These are phyloP conservation scores for Zophobas atratus DNA, from an alignment of 1,140 invertebrate species.

Conservation along the genomic window DNA sequence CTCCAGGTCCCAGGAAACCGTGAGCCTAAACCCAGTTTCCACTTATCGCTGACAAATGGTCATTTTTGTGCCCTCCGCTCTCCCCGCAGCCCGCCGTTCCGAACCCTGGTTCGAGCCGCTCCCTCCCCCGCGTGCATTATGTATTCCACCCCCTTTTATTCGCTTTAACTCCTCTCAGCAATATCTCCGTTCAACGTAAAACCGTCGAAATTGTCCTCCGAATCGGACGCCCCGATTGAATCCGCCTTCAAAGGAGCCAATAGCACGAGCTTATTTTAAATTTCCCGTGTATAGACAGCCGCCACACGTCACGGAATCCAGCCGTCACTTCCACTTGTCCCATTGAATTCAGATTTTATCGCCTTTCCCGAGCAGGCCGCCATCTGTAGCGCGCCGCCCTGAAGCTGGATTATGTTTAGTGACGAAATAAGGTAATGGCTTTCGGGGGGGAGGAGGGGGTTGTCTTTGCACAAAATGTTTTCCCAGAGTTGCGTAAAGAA, in stretches of 20 bases:
- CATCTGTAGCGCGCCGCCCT: conserved; percentile 11
- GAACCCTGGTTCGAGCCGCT: no score
- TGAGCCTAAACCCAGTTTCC: no score
- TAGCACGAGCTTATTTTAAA: conserved; percentile 30
- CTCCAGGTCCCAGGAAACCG: no score
- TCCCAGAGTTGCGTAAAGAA: conserved; percentile 50
- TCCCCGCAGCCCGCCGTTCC: no score
- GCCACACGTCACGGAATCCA: conserved; percentile 38
- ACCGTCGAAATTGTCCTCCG: neutral
- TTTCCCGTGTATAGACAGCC: conserved; percentile 32
- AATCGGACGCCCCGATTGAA: conserved; percentile 16
- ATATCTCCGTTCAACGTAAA: neutral
- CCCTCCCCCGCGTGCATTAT: neutral
- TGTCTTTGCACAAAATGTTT: conserved; percentile 53
- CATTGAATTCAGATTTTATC: conserved; percentile 33
- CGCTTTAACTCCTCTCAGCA: neutral
- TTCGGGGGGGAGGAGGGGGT: conserved; percentile 46
- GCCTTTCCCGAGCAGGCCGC: neutral
- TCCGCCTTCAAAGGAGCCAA: conserved; percentile 13
- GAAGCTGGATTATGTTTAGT: conserved; percentile 56
- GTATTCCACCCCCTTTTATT: neutral
- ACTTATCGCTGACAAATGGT: no score
- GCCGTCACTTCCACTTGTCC: conserved; percentile 23
- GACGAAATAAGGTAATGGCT: conserved; percentile 52
- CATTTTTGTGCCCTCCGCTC: no score